Evolutionary conservation across 30 jellyfish, hydroid and myxozoan genomes (phyloP).

Genomic region (Cassiopea xamachana): DNA sequence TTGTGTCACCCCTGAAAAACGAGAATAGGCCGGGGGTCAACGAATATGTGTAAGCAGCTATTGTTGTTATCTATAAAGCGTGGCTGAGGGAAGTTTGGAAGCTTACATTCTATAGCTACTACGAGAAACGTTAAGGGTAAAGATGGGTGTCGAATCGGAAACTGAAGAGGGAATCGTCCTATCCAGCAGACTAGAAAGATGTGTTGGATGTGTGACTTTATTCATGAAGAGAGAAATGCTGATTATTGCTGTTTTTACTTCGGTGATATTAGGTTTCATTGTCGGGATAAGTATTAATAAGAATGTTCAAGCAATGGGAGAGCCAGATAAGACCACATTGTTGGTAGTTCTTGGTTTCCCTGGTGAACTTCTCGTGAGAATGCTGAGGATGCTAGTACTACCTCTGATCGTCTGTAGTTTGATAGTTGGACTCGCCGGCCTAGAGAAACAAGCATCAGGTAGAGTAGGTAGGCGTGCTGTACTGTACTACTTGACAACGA

Average conservation of each 20-base stretch:
- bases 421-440: constrained; percentile 96
- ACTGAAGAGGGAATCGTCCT: background rate
- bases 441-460: constrained; percentile 96
- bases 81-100: no score
- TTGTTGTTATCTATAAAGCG: no score
- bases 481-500: constrained; percentile 69
- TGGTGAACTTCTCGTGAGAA: constrained; percentile 83
- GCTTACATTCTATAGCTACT: background rate
- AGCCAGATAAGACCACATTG: constrained; percentile 85
- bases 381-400: constrained; percentile 82
- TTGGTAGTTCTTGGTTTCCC: constrained; percentile 79
- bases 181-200: background rate
- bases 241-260: constrained; percentile 67
- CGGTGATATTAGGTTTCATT: constrained; percentile 78
- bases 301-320: constrained; percentile 68
- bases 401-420: constrained; percentile 89
- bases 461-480: constrained; percentile 82
- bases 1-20: no score
- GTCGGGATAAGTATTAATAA: constrained; percentile 77
- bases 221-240: constrained; percentile 68
- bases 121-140: background rate
- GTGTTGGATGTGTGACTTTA: constrained; percentile 42
- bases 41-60: no score
- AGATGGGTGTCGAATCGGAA: constrained; percentile 14
- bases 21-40: no score